phyloP scores from a whole-genome alignment of 2,797 vertebrate species.

The Silurus aristotelis region DNA sequence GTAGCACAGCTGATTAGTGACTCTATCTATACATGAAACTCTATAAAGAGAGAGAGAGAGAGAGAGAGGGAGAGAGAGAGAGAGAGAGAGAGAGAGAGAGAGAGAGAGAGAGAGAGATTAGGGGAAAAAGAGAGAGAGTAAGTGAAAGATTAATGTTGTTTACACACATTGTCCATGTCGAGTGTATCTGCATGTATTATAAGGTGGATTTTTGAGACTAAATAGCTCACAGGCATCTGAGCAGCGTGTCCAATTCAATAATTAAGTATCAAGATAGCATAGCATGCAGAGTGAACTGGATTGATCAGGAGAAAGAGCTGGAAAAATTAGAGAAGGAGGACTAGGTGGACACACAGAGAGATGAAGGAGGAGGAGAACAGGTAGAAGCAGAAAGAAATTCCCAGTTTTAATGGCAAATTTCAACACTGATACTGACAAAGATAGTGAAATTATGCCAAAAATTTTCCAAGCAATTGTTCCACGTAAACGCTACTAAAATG shows the following conservation, averaged over 20 bases:
- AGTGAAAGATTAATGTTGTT: constrained; percentile 38
- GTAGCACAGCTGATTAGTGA: constrained; percentile 40
- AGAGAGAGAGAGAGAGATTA: not conserved
- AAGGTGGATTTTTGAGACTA: not conserved
- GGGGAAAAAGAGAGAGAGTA: not conserved
- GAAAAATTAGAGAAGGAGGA: not conserved
- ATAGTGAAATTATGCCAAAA: not conserved
- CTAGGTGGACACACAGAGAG: not conserved
- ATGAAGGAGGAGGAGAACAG: too few species aligned
- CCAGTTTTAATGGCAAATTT: not conserved
- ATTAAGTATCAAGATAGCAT: not conserved
- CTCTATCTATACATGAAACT: constrained; percentile 20
- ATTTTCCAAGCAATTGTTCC: not conserved
- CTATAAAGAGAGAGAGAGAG: not conserved
- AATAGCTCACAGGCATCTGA: not conserved
- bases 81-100: not conserved
- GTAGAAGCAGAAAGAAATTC: not conserved
- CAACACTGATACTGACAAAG: not conserved
- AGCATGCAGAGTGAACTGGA: not conserved
- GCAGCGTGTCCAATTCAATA: not conserved
- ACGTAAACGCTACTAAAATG: not conserved
- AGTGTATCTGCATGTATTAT: constrained; percentile 14
- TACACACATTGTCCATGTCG: not conserved
- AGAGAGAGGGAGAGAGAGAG: not conserved
- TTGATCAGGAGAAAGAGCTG: too few species aligned